Percentiles rank a stretch among this genome's conserved stretches.
phyloP scores from a whole-genome alignment of 2,797 vertebrate species.

The Fistularia commersonii region DNA sequence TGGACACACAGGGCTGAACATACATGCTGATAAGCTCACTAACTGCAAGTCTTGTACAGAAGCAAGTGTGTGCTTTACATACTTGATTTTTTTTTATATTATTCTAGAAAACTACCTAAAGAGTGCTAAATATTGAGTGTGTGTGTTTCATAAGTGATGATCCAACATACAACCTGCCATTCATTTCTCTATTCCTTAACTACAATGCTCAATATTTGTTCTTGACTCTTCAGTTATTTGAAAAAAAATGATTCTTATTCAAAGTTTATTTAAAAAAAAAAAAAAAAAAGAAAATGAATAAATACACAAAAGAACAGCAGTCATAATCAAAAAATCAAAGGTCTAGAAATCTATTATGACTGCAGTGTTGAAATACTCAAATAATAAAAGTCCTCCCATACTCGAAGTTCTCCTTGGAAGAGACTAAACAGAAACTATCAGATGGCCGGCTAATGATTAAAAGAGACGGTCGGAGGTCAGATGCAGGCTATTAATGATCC shows the following conservation, averaged over 20 bases:
- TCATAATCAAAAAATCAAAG: background rate
- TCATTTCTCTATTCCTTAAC: too few species aligned
- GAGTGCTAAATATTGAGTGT: too few species aligned
- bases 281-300: background rate
- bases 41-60: background rate
- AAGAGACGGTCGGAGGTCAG: conserved; percentile 71
- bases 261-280: background rate
- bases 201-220: too few species aligned
- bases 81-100: too few species aligned
- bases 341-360: too few species aligned
- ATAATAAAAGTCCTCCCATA: conserved; percentile 11
- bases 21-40: too few species aligned
- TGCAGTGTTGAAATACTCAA: too few species aligned
- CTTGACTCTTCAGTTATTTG: background rate
- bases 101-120: too few species aligned
- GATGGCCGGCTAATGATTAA: conserved; percentile 66
- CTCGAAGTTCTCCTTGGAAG: conserved; percentile 50
- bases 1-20: background rate
- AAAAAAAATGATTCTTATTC: background rate
- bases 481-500: conserved; percentile 65
- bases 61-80: background rate
- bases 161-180: too few species aligned
- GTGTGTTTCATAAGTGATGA: too few species aligned
- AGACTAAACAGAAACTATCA: conserved; percentile 68
- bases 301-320: background rate